Evolutionary conservation across 2,113 vertebrate species (phyloP).

Genomic region (Rana temporaria): DNA sequence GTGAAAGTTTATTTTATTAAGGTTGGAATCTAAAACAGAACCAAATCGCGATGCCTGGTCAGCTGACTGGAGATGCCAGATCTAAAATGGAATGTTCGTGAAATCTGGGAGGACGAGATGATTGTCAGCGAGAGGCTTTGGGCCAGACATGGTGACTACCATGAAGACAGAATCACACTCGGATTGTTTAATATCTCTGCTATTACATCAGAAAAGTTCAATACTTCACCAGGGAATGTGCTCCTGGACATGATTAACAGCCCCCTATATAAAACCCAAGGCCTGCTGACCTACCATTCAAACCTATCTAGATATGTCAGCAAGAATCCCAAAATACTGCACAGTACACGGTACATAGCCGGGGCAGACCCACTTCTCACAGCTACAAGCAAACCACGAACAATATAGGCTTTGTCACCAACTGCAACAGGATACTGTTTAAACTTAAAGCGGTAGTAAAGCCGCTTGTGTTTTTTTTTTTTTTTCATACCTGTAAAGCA

Average conservation of each 20-base stretch:
- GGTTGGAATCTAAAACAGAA: neutral
- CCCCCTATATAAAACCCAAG: neutral
- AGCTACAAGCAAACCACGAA: neutral
- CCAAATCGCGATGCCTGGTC: neutral
- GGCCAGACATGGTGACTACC: constrained; percentile 27
- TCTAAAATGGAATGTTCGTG: neutral
- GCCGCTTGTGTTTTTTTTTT: no score
- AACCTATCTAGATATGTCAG: neutral
- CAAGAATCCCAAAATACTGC: neutral
- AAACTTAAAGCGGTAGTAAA: no score
- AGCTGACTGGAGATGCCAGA: constrained; percentile 25
- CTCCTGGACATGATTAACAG: constrained; percentile 15
- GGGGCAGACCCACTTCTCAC: neutral
- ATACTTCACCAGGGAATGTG: neutral
- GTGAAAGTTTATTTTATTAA: constrained; percentile 48
- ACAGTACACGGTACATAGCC: neutral
- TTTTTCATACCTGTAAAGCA: no score
- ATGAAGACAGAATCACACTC: no score
- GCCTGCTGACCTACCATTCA: neutral
- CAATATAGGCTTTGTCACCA: no score
- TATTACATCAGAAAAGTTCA: constrained; percentile 6
- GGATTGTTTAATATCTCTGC: constrained; percentile 12
- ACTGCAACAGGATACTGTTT: no score
- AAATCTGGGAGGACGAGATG: constrained; percentile 9
- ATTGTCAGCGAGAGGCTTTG: constrained; percentile 17